Conservation (phyloP, 2,888 invertebrate species). For the Spisula subtruncata region DNA sequence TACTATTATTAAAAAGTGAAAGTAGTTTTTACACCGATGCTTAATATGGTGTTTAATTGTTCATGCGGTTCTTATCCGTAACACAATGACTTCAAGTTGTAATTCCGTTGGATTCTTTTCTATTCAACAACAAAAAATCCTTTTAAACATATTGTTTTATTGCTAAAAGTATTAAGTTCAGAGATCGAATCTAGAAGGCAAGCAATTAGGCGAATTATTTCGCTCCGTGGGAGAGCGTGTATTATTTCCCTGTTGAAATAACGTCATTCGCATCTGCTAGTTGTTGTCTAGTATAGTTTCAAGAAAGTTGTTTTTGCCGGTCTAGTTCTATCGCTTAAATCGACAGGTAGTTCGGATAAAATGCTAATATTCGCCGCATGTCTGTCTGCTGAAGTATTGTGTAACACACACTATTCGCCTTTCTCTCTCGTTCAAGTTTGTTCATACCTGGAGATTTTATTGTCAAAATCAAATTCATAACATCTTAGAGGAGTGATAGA, state of each 20-base stretch:
- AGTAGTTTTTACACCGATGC: too few relatives aligned
- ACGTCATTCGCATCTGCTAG: not conserved
- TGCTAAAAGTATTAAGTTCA: not conserved
- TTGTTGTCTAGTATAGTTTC: conserved; percentile 6
- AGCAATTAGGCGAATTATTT: not conserved
- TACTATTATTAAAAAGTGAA: too few relatives aligned
- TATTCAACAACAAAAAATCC: not conserved
- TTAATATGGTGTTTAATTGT: too few relatives aligned
- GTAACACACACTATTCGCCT: not conserved
- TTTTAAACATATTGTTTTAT: not conserved
- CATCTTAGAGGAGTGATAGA: not conserved
- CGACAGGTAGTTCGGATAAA: conserved; percentile 8
- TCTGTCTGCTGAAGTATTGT: not conserved
- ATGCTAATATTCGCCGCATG: not conserved
- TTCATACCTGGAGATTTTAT: not conserved
- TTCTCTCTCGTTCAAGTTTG: not conserved
- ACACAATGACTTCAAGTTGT: not conserved
- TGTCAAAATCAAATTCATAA: conserved; percentile 13
- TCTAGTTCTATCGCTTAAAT: not conserved
- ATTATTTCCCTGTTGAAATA: not conserved
- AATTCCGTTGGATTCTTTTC: not conserved
- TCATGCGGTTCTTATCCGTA: not conserved
- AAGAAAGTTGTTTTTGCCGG: not conserved
- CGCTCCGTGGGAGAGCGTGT: not conserved
- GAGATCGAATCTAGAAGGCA: not conserved